Percentiles rank a stretch among this genome's conserved stretches.
phyloP scores from a whole-genome alignment of 2,888 invertebrate genomes.

The Lepidochrysops patricia region DNA sequence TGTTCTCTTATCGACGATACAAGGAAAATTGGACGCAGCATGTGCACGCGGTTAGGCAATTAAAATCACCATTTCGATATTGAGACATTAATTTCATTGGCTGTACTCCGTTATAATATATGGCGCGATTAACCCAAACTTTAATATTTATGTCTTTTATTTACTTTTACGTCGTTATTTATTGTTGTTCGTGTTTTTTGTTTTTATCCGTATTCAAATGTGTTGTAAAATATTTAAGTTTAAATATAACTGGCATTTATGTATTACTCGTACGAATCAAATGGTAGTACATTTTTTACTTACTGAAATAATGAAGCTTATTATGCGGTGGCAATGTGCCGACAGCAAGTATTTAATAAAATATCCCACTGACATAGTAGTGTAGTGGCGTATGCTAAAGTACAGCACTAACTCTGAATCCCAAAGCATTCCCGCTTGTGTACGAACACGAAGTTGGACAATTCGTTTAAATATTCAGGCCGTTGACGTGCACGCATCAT shows the following conservation, averaged over 20 bases:
- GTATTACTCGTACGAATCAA: background rate
- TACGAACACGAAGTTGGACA: background rate
- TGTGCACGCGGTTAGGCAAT: constrained; percentile 26
- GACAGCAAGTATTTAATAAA: background rate
- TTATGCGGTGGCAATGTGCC: background rate
- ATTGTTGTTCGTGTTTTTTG: background rate
- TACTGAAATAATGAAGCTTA: background rate
- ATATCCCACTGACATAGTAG: background rate
- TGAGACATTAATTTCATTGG: constrained; percentile 21
- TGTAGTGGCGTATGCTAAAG: background rate
- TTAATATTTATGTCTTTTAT: constrained; percentile 7
- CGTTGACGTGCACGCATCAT: constrained; percentile 3
- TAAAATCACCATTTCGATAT: constrained; percentile 23
- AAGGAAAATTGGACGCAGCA: constrained; percentile 30
- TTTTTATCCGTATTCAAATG: background rate
- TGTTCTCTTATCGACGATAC: constrained; percentile 47
- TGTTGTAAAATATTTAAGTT: no score
- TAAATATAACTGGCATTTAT: no score
- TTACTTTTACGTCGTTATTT: background rate
- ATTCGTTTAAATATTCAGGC: constrained; percentile 7
- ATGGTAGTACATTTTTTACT: background rate
- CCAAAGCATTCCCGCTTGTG: background rate
- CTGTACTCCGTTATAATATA: constrained; percentile 17
- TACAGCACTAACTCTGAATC: background rate
- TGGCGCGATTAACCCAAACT: constrained; percentile 6